A percentile compares a stretch with the other conserved stretches of the same genome.
Evolutionary conservation across 2,113 vertebrate species (phyloP).

Genomic region (Seriola rivoliana): DNA sequence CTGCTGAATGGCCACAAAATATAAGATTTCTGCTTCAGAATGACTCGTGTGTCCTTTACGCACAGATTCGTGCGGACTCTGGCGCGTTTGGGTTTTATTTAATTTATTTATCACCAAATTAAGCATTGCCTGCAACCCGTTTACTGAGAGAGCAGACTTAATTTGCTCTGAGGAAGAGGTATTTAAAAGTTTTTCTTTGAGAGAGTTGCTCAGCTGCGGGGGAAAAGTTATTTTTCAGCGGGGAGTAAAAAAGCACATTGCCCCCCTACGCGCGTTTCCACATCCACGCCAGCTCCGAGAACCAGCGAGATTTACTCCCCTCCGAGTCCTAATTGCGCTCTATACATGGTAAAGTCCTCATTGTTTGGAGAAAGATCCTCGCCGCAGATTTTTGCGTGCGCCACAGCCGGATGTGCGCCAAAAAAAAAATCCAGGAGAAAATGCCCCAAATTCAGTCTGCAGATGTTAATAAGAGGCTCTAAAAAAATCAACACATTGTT

Average conservation of each 20-base stretch:
- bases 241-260: conserved; percentile 34
- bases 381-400: conserved; percentile 47
- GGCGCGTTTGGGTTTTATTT: conserved; percentile 20
- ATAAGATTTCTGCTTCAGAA: conserved; percentile 23
- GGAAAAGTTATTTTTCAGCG: conserved; percentile 21
- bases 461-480: conserved; percentile 65
- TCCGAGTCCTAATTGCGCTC: conserved; percentile 42
- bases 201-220: conserved; percentile 24
- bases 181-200: conserved; percentile 10
- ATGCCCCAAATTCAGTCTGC: conserved; percentile 63
- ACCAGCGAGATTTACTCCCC: conserved; percentile 37
- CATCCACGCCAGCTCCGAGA: conserved; percentile 50
- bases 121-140: conserved; percentile 13
- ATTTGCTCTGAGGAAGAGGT: background rate
- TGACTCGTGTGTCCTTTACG: conserved; percentile 53
- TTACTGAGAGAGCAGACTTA: background rate
- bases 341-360: conserved; percentile 61
- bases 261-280: conserved; percentile 54
- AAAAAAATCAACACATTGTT: conserved; percentile 13
- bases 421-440: conserved; percentile 39
- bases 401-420: conserved; percentile 63
- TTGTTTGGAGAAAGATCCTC: conserved; percentile 56
- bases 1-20: conserved; percentile 34
- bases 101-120: conserved; percentile 19
- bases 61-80: conserved; percentile 21